Base-by-base conservation (phyloP, 2,113 vertebrate genomes). In the Oxyura jamaicensis region DNA sequence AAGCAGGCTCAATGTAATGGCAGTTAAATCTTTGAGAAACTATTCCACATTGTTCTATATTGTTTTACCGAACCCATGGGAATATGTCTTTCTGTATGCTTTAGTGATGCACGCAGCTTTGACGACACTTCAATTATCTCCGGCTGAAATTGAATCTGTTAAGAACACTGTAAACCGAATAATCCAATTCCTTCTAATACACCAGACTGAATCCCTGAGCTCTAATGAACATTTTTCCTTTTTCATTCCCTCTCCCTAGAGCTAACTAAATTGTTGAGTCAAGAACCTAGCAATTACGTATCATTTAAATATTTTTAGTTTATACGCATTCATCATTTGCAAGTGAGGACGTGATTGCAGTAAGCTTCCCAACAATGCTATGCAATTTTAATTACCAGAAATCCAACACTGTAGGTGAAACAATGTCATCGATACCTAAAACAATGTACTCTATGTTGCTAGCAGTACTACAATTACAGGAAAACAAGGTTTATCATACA, bases 261-360 rank as follows among this genome's bases (percentile, higher is more conserved):
- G 93, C 87, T 91, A 95, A 53, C 79, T 77, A 92, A 96, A 96
- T 94, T 96, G 94, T 97, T 95, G 90, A 94, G 78, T 96, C 95
- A 96, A 96, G 97, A 98, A 97, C 78, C 66, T 52, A 26, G 65
- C 96, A 98, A 97, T 97, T 97, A 97, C 5, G 5, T 71, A 83
- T 62, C 91, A 96, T 97, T 97, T 97, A 97, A 98, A 97, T 97
- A 98, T 96, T 97, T 97, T 72, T 44, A 89, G 68, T 97, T 97
- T 96, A 86, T 93, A 84, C 26, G 85, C 23, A 41, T 80, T 94
- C 92, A 90, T 88, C 81, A 95, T 85, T 93, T 82, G 67, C 69
- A 91, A 88, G 96, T 39, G 92, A 97, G 80, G 94, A 92, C 71
- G 67, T 76, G 95, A 97, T 15, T 94, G 81, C 77, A 91, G 36